Percentiles rank a stretch among this genome's conserved stretches.
phyloP scores from a whole-genome alignment of 2,113 vertebrate genomes.

The Hyperopisus bebe region DNA sequence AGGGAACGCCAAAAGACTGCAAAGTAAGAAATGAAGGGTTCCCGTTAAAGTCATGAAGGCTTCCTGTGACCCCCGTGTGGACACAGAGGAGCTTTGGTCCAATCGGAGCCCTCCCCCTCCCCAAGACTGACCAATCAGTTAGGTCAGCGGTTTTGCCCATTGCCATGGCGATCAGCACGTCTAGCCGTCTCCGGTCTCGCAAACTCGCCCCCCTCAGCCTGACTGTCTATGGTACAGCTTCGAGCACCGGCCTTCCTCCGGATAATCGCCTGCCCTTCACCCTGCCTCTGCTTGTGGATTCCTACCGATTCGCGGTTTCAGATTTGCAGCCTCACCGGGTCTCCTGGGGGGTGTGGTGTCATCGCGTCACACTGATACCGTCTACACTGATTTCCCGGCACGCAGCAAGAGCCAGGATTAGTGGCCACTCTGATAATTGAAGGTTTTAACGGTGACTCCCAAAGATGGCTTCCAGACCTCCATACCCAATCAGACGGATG shows the following conservation, averaged over 20 bases:
- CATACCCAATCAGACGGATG: background rate
- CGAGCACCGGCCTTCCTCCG: background rate
- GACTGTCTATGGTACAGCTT: background rate
- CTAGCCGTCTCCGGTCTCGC: background rate
- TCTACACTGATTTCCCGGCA: background rate
- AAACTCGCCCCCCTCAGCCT: background rate
- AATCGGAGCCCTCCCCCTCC: background rate
- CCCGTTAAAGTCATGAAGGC: background rate
- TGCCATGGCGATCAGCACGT: background rate
- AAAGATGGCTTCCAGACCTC: background rate
- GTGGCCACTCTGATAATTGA: background rate
- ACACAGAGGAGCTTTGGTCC: background rate
- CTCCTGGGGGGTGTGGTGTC: background rate
- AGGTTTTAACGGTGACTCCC: background rate
- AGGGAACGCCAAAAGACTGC: background rate
- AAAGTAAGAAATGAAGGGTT: background rate
- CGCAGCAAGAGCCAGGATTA: background rate
- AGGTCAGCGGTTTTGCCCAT: background rate
- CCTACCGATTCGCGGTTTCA: background rate
- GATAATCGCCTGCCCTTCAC: background rate
- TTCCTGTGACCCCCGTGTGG: background rate
- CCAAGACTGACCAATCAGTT: background rate
- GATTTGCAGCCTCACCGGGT: background rate
- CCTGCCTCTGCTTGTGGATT: background rate
- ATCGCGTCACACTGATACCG: background rate